phyloP scores from a whole-genome alignment of 2,113 vertebrate genomes.

The Martes martes region DNA sequence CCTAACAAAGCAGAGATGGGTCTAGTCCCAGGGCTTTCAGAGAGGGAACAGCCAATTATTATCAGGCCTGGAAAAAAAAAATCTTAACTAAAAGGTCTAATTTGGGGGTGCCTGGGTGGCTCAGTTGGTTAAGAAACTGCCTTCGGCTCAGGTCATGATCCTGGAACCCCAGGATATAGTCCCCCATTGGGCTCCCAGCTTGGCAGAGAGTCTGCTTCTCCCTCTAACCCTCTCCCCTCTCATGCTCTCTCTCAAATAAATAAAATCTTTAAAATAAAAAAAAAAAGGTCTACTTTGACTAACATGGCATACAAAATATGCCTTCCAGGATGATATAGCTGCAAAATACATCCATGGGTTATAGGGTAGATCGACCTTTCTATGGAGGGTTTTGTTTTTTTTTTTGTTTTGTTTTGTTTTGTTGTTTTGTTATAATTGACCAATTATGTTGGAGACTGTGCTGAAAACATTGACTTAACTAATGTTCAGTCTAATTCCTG shows the following conservation, averaged over 20 bases:
- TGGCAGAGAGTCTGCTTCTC: too few species aligned
- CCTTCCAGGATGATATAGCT: neutral
- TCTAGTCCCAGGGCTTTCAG: constrained; percentile 8
- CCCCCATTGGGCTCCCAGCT: too few species aligned
- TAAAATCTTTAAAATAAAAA: too few species aligned
- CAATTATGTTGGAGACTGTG: constrained; percentile 23
- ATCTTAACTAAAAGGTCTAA: neutral
- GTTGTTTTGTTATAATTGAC: constrained; percentile 23
- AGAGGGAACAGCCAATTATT: neutral
- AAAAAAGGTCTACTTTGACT: neutral
- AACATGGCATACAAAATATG: neutral
- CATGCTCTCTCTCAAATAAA: too few species aligned
- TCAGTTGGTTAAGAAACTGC: too few species aligned
- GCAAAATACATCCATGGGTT: neutral
- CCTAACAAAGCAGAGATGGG: neutral
- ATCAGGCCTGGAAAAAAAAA: neutral
- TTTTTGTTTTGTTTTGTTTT: too few species aligned
- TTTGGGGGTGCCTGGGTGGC: neutral
- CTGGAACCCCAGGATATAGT: too few species aligned
- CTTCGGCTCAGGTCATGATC: too few species aligned
- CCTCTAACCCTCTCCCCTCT: too few species aligned
- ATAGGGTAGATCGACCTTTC: neutral
- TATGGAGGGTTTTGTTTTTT: neutral
- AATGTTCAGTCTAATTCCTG: constrained; percentile 40
- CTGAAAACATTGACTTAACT: constrained; percentile 42